A percentile compares a stretch with the other conserved stretches of the same genome.
phyloP scores from a whole-genome alignment of 2,797 vertebrate genomes.

The Coreius guichenoti region DNA sequence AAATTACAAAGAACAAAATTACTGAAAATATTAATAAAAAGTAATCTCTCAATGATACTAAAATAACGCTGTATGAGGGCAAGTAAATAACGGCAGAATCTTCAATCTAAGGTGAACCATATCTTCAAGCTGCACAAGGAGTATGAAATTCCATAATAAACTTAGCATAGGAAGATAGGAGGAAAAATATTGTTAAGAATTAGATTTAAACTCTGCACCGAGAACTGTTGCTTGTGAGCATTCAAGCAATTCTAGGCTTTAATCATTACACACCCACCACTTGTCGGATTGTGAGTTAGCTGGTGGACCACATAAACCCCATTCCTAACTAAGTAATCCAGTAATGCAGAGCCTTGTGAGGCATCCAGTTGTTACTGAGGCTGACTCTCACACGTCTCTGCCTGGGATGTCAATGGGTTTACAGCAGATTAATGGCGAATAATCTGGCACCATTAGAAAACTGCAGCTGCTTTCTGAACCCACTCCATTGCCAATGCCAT shows the following conservation, averaged over 20 bases:
- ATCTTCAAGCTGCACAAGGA: background rate
- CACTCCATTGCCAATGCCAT: background rate
- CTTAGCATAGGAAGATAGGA: background rate
- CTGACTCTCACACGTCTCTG: constrained; percentile 16
- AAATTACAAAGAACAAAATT: background rate
- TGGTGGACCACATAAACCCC: constrained; percentile 46
- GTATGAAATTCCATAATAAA: background rate
- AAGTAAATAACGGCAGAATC: background rate
- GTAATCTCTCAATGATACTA: background rate
- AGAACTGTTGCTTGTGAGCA: background rate
- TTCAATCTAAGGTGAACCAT: background rate
- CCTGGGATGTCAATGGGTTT: constrained; percentile 38
- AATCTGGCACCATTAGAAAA: constrained; percentile 54
- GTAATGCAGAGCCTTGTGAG: constrained; percentile 25
- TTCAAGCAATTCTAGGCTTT: constrained; percentile 9
- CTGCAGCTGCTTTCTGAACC: constrained; percentile 41
- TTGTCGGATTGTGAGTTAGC: constrained; percentile 3
- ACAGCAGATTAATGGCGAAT: constrained; percentile 51
- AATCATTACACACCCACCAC: constrained; percentile 18
- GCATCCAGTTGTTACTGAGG: constrained; percentile 28
- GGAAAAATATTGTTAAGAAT: background rate
- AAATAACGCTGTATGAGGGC: background rate
- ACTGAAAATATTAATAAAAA: background rate
- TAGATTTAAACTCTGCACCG: background rate
- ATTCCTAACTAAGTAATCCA: constrained; percentile 43